Evolutionary conservation across 2,888 invertebrate genomes (phyloP).

Genomic region (Folsomia candida): DNA sequence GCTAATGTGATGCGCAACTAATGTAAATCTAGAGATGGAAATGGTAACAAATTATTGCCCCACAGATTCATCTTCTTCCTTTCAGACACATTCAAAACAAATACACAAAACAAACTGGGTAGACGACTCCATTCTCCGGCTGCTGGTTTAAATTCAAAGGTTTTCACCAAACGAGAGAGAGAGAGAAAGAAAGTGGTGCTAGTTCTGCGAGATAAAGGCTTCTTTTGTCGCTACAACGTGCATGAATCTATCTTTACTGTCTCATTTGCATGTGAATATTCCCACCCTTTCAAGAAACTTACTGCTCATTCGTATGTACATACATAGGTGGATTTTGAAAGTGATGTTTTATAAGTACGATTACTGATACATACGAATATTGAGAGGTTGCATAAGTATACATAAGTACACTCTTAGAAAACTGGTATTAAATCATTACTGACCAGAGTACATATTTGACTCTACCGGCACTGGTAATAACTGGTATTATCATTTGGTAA

Average conservation of each 20-base stretch:
- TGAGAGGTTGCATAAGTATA: neutral
- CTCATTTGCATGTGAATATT: slow-evolving; percentile 48
- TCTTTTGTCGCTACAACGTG: neutral
- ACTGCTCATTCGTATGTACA: too few species aligned
- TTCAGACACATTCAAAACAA: neutral
- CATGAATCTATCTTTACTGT: neutral
- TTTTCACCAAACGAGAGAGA: neutral
- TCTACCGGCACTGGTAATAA: too few species aligned
- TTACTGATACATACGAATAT: neutral
- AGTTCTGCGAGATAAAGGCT: neutral
- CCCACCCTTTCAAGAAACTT: slow-evolving; percentile 24
- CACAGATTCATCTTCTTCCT: slow-evolving; percentile 43
- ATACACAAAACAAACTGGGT: slow-evolving; percentile 1
- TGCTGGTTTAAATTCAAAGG: neutral
- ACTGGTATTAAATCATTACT: too few species aligned
- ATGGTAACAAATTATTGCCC: slow-evolving; percentile 44
- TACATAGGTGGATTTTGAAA: too few species aligned
- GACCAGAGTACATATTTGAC: too few species aligned
- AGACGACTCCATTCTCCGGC: neutral
- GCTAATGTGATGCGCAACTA: neutral
- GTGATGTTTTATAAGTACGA: neutral
- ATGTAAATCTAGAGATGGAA: slow-evolving; percentile 12
- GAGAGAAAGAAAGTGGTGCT: too few species aligned
- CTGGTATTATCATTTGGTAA: too few species aligned
- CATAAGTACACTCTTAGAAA: too few species aligned